These are phyloP conservation scores for Asarcornis scutulata DNA, from an alignment of 2,113 vertebrate species.

Conservation along the genomic window DNA sequence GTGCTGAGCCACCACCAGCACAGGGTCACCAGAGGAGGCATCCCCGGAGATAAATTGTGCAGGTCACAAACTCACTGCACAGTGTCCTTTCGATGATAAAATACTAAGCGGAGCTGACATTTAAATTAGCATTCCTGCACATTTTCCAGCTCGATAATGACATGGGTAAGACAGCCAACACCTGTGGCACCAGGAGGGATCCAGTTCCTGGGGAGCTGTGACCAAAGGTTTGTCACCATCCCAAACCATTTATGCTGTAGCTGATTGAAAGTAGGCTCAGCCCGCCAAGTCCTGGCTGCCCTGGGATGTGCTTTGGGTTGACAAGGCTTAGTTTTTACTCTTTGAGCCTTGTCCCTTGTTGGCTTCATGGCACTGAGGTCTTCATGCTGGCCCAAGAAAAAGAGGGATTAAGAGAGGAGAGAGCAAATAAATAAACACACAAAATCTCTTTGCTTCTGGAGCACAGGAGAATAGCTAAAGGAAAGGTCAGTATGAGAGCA, in stretches of 20 bases:
- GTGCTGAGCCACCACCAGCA: background rate
- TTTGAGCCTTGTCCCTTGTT: background rate
- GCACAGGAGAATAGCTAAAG: background rate
- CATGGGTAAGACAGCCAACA: slow-evolving; percentile 23
- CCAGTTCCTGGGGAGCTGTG: background rate
- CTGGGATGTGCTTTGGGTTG: background rate
- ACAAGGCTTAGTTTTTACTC: background rate
- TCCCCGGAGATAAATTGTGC: background rate
- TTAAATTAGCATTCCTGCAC: slow-evolving; percentile 52
- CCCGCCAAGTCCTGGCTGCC: background rate
- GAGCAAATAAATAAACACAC: background rate
- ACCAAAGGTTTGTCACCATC: slow-evolving; percentile 37
- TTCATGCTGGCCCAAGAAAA: accelerated
- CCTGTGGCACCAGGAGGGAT: slow-evolving; percentile 30
- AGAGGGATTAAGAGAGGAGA: background rate
- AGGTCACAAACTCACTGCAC: slow-evolving; percentile 9
- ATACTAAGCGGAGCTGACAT: slow-evolving; percentile 52
- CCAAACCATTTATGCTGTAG: slow-evolving; percentile 3
- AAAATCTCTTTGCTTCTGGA: background rate
- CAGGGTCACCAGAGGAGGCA: background rate
- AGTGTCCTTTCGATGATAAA: slow-evolving; percentile 34
- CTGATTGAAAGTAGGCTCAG: slow-evolving; percentile 10
- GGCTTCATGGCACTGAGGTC: background rate
- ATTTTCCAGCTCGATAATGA: slow-evolving; percentile 50
- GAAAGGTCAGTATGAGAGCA: background rate